These are phyloP conservation scores for Pocillopora meandrina DNA, from an alignment of 92 coral and sea anemone genomes.

Conservation along the genomic window DNA sequence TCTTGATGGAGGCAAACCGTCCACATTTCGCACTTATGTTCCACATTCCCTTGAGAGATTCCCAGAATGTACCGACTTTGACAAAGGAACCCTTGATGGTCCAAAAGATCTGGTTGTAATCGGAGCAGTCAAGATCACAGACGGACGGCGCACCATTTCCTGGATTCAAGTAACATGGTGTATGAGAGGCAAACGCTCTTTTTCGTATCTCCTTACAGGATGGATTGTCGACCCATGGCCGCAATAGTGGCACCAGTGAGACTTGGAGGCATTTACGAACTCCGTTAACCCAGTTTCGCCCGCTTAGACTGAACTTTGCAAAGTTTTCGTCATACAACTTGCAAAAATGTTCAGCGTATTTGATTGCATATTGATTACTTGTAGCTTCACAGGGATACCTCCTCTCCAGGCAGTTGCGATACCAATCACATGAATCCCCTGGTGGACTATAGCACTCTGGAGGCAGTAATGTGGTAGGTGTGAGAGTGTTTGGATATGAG, in stretches of 20 bases:
- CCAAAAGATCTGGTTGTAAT: slow-evolving; percentile 59
- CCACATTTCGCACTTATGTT: slow-evolving; percentile 39
- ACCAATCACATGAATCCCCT: slow-evolving; percentile 70
- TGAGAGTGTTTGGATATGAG: neutral
- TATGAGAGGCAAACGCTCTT: slow-evolving; percentile 58
- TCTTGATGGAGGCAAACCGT: neutral
- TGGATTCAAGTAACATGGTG: slow-evolving; percentile 67
- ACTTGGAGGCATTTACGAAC: slow-evolving; percentile 71
- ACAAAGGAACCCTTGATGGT: slow-evolving; percentile 59
- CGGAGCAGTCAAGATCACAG: slow-evolving; percentile 56
- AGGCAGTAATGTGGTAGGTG: slow-evolving; percentile 41
- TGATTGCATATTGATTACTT: slow-evolving; percentile 64
- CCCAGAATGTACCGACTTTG: slow-evolving; percentile 52
- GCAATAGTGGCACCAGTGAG: slow-evolving; percentile 61
- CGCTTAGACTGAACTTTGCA: slow-evolving; percentile 26
- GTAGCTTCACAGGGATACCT: slow-evolving; percentile 65
- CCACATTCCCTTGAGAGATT: slow-evolving; percentile 70
- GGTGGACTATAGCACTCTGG: slow-evolving; percentile 65
- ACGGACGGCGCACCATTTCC: slow-evolving; percentile 53
- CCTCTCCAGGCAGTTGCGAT: slow-evolving; percentile 63
- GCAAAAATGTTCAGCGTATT: slow-evolving; percentile 71
- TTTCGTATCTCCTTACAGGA: slow-evolving; percentile 64
- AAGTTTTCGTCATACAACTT: slow-evolving; percentile 21
- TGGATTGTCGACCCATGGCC: slow-evolving; percentile 42
- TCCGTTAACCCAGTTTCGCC: slow-evolving; percentile 59